Evolutionary conservation across 2,888 invertebrate genomes (phyloP).

Genomic region (Teinopalpus imperialis): DNA sequence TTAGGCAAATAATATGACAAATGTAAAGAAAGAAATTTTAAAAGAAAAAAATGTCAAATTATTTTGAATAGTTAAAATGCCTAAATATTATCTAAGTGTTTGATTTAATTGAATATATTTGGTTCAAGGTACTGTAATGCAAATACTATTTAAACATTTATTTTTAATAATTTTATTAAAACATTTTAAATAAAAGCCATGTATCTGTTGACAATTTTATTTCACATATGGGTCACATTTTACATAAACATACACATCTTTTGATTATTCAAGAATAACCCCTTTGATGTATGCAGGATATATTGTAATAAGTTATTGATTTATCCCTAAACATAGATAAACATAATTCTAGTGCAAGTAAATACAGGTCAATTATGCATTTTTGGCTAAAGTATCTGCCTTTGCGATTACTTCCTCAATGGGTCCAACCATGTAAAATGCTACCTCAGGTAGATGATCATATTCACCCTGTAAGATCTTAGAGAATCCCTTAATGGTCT

Average conservation of each 20-base stretch:
- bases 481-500: conserved; percentile 95
- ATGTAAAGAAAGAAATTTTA: too few species aligned
- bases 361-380: conserved; percentile 35
- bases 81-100: too few species aligned
- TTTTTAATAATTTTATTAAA: too few species aligned
- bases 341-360: conserved; percentile 11
- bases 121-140: too few species aligned
- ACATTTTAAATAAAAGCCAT: conserved; percentile 10
- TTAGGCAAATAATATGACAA: too few species aligned
- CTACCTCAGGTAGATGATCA: conserved; percentile 95
- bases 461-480: conserved; percentile 91
- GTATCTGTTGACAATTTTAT: conserved; percentile 12
- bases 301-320: conserved; percentile 21
- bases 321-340: conserved; percentile 12
- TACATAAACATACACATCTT: conserved; percentile 16
- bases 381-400: conserved; percentile 88
- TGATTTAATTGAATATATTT: too few species aligned
- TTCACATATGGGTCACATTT: conserved; percentile 13
- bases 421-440: conserved; percentile 98
- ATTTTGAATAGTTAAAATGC: too few species aligned
- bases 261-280: conserved; percentile 21
- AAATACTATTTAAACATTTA: too few species aligned
- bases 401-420: conserved; percentile 94
- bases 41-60: too few species aligned
- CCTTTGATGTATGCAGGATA: conserved; percentile 16